A percentile compares a stretch with the other conserved stretches of the same genome.
Evolutionary conservation across 2,113 vertebrate genomes (phyloP).

Genomic region (Brachyistius frenatus): DNA sequence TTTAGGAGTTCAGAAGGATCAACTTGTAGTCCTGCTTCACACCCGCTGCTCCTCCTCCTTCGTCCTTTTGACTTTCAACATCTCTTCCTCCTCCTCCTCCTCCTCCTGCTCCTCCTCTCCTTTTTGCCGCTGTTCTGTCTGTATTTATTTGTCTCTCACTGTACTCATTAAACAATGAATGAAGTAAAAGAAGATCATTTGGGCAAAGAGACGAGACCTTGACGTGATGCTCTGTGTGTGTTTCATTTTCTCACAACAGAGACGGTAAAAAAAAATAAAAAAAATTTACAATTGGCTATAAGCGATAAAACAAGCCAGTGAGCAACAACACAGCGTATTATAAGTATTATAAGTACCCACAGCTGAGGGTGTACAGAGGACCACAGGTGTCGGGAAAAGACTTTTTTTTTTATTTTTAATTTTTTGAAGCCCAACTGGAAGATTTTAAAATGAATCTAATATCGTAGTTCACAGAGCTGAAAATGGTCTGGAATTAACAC

Average conservation of each 20-base stretch:
- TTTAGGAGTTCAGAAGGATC: slow-evolving; percentile 20
- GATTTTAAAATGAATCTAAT: too few species aligned
- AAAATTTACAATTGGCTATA: too few species aligned
- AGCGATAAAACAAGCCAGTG: too few species aligned
- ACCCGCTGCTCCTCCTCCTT: slow-evolving; percentile 8
- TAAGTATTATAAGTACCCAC: too few species aligned
- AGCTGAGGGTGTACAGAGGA: too few species aligned
- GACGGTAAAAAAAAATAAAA: too few species aligned
- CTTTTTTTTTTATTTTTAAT: too few species aligned
- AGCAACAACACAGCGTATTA: too few species aligned
- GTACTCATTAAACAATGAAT: slow-evolving; percentile 66
- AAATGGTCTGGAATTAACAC: too few species aligned
- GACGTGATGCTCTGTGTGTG: slow-evolving; percentile 31
- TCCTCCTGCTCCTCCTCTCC: background rate
- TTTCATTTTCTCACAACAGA: slow-evolving; percentile 19
- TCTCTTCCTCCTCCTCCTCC: background rate
- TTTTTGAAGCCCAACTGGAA: too few species aligned
- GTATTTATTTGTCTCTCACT: slow-evolving; percentile 78
- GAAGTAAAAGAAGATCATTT: slow-evolving; percentile 71
- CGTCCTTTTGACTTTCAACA: slow-evolving; percentile 2
- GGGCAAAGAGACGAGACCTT: slow-evolving; percentile 51
- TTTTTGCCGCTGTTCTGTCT: slow-evolving; percentile 57
- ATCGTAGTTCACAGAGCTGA: too few species aligned
- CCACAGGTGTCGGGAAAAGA: too few species aligned
- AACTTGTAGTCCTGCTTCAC: background rate